These are phyloP conservation scores for Macroramphosus scolopax DNA, from an alignment of 2,797 vertebrate species.

Conservation along the genomic window DNA sequence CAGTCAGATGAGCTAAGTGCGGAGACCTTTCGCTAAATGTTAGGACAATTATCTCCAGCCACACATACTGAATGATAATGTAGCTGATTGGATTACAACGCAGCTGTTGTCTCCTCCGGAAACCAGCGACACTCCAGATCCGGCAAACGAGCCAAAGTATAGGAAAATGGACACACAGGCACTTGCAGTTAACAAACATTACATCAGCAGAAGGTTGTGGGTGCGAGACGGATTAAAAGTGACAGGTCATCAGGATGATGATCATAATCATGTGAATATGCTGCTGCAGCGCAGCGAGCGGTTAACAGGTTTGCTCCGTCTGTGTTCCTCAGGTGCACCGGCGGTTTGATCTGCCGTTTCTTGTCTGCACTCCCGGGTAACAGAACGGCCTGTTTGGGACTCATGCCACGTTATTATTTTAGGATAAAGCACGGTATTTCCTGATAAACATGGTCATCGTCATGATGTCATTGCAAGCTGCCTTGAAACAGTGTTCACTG, in stretches of 20 bases:
- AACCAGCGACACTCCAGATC: constrained; percentile 9
- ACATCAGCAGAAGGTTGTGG: constrained; percentile 28
- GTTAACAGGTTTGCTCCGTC: constrained; percentile 32
- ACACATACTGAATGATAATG: constrained; percentile 28
- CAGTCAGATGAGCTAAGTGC: constrained; percentile 21
- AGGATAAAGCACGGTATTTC: constrained; percentile 40
- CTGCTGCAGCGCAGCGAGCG: constrained; percentile 19
- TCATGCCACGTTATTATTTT: constrained; percentile 51
- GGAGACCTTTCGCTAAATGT: constrained; percentile 50
- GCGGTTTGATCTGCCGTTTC: constrained; percentile 52
- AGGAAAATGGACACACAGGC: constrained; percentile 35
- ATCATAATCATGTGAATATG: constrained; percentile 30
- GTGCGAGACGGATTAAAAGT: constrained; percentile 45
- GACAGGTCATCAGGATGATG: constrained; percentile 54
- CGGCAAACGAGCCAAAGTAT: constrained; percentile 30
- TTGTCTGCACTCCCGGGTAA: constrained; percentile 28
- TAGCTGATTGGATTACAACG: constrained; percentile 34
- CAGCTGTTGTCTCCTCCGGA: constrained; percentile 27
- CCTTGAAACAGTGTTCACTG: constrained; percentile 1
- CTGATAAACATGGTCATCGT: constrained; percentile 4
- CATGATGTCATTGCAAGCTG: constrained; percentile 13
- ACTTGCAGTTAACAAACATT: constrained; percentile 40
- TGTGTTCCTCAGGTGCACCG: constrained; percentile 22
- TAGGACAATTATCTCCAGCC: constrained; percentile 21
- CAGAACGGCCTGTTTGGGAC: constrained; percentile 38